These are phyloP conservation scores for Aradophagus sp. DNA, from an alignment of 1,140 invertebrate species.

Conservation along the genomic window DNA sequence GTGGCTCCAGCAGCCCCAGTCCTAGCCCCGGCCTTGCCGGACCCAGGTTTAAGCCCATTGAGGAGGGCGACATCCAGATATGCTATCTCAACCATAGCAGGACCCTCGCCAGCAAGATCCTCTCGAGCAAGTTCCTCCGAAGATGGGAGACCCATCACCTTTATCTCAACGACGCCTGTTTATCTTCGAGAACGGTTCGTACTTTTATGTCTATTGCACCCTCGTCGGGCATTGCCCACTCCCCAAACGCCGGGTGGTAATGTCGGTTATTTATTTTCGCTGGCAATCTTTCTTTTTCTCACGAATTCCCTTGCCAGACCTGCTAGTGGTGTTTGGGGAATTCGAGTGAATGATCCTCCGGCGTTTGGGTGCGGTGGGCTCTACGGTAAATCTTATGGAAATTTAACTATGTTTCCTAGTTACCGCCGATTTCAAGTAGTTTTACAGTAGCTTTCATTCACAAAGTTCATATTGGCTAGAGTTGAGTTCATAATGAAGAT, in stretches of 20 bases:
- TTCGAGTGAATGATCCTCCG: no score
- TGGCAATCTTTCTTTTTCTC: constrained; percentile 17
- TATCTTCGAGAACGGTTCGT: constrained; percentile 86
- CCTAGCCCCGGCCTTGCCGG: constrained; percentile 76
- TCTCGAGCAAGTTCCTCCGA: constrained; percentile 86
- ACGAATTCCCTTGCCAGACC: no score
- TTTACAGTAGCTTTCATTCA: no score
- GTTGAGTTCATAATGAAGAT: no score
- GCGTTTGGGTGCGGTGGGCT: no score
- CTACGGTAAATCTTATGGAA: no score
- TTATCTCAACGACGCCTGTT: constrained; percentile 81
- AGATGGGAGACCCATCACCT: constrained; percentile 88
- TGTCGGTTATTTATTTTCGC: constrained; percentile 30
- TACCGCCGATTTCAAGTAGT: no score
- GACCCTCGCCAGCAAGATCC: constrained; percentile 87
- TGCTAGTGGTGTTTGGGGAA: no score
- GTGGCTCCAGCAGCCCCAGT: constrained; percentile 68
- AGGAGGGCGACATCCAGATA: constrained; percentile 84
- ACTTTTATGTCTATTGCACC: constrained; percentile 32
- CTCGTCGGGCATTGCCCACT: constrained; percentile 8
- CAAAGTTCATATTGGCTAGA: no score
- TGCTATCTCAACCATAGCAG: constrained; percentile 87
- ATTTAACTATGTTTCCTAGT: no score
- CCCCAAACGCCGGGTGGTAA: constrained; percentile 2
- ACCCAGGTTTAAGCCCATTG: constrained; percentile 83